These are phyloP conservation scores for Strix occidentalis DNA, from an alignment of 2,797 vertebrate species.

Conservation along the genomic window DNA sequence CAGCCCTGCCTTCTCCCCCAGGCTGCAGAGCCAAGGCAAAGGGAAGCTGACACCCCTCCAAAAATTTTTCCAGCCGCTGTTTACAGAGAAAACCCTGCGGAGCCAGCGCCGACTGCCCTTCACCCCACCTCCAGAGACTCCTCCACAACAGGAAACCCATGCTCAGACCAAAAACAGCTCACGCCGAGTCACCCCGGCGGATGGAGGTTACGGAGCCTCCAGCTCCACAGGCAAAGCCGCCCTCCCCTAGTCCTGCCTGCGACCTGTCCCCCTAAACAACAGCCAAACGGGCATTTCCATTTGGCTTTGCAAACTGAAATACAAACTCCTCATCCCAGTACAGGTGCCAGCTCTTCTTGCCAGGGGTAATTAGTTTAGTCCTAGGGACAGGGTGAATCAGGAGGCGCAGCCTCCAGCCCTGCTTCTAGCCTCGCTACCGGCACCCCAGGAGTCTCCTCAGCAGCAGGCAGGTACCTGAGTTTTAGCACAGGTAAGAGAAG, in stretches of 20 bases:
- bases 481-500: constrained; percentile 50
- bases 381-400: not conserved
- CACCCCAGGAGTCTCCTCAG: constrained; percentile 15
- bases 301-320: constrained; percentile 7
- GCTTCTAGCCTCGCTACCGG: not conserved
- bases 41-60: not conserved
- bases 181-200: not conserved
- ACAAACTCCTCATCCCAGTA: constrained; percentile 41
- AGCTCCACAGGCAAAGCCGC: fast-evolving
- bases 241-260: not conserved
- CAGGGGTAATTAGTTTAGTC: not conserved
- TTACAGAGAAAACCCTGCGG: not conserved
- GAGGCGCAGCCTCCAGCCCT: not conserved
- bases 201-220: fast-evolving
- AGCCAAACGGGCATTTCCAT: not conserved
- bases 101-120: not conserved
- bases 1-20: not conserved
- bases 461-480: constrained; percentile 10
- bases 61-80: not conserved
- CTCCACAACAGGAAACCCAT: constrained; percentile 40
- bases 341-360: constrained; percentile 47
- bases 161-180: not conserved
- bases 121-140: not conserved
- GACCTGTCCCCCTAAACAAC: not conserved
- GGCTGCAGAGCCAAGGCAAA: not conserved